Evolutionary conservation across 2,797 vertebrate species (phyloP).

Genomic region (Intellagama lesueurii): DNA sequence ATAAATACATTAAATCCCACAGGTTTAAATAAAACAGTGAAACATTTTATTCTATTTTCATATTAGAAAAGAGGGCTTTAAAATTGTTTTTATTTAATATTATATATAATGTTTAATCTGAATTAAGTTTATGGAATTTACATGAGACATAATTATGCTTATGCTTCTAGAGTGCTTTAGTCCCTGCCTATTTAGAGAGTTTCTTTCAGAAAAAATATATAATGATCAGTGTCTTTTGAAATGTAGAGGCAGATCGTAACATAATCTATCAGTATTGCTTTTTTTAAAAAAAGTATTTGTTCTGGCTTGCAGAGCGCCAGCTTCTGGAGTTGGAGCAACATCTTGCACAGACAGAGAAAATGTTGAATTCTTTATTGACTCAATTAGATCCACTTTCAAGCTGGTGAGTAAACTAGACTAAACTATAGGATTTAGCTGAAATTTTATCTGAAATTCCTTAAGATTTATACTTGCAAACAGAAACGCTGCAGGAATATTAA

Average conservation of each 20-base stretch:
- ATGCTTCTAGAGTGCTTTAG: background rate
- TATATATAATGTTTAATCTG: background rate
- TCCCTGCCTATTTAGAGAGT: background rate
- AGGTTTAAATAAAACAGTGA: background rate
- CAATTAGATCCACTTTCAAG: constrained; percentile 92
- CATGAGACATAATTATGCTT: background rate
- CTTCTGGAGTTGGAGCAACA: constrained; percentile 89
- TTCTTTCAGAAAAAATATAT: background rate
- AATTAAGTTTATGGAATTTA: background rate
- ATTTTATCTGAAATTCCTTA: background rate
- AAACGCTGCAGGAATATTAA: background rate
- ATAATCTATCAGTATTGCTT: background rate
- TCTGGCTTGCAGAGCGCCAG: constrained; percentile 83
- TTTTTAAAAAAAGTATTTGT: constrained; percentile 12
- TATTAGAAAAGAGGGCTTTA: background rate
- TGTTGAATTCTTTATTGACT: constrained; percentile 91
- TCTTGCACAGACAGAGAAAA: constrained; percentile 89
- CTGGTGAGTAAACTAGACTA: constrained; percentile 80
- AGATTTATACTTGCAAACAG: background rate
- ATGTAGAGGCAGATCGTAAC: background rate
- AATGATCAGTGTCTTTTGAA: background rate
- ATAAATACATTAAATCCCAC: background rate
- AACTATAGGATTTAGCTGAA: constrained; percentile 12
- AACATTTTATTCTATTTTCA: background rate
- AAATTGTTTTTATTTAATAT: background rate